Base-by-base conservation (phyloP, 2,797 vertebrate genomes). In the Micrastur ruficollis region DNA sequence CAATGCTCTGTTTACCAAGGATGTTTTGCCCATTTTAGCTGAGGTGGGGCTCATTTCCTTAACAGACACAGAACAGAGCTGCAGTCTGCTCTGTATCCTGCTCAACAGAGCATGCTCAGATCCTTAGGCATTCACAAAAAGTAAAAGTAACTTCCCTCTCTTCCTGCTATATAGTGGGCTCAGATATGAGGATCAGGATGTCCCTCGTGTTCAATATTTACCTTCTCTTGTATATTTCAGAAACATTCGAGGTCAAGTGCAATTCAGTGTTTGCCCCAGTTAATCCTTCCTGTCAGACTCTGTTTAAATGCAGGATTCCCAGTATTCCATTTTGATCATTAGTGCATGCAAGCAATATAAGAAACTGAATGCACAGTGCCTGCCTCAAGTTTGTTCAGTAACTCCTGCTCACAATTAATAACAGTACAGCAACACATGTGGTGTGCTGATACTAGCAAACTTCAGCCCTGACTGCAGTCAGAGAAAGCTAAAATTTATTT, bases 41-140 rank as follows among this genome's bases (percentile, higher is more conserved):
- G 93, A 98, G 97, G 98, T 98, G 98, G 97, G 97, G 98, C 89
- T 96, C 96, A 63, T 96, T 98, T 98, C 97, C 97, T 98, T 94
- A 86, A 96, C 95, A 97, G 96, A 98, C 96, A 97, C 93, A 95
- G 96, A 95, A 91, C 94, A 95, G 93, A 96, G 95, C 95, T 84
- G 94, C 93, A 92, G 96, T 97, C 97, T 97, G 95, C 94, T 95
- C 92, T 80, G 94, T 96, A 97, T 98, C 97, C 97, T 97, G 97
- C 95, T 86, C 47, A 4, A 93, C 86, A 79, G 93, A 97, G 95
- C 96, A 97, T 97, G 97, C 96, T 97, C 95, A 94, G 93, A 92
- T 78, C 84, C 95, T 83, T 38, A 95, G 62, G 79, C 89, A 93
- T 85, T 96, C 86, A 91, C 58, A 85, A 86, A 97, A 95, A 76